phyloP scores from a whole-genome alignment of 2,113 vertebrate genomes.

The Urocolius indicus region DNA sequence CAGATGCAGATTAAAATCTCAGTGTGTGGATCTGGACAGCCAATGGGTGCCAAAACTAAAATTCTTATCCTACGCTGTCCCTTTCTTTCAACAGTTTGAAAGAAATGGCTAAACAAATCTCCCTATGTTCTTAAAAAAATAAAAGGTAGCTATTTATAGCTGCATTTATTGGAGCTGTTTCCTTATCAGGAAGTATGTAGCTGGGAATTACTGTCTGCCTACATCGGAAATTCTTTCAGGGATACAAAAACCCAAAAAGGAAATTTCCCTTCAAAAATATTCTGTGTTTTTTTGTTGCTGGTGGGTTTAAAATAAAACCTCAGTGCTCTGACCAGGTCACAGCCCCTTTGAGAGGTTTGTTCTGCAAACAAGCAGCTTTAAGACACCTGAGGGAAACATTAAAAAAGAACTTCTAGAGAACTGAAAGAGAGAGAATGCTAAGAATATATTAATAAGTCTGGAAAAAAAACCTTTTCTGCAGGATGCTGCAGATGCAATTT shows the following conservation, averaged over 20 bases:
- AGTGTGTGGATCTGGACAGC: not conserved
- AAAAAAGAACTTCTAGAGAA: not conserved
- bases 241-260: constrained; percentile 82
- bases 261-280: constrained; percentile 79
- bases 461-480: not conserved
- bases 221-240: constrained; percentile 82
- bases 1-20: not conserved
- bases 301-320: constrained; percentile 54
- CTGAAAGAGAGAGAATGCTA: not conserved
- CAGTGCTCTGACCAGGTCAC: constrained; percentile 22
- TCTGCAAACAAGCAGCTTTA: constrained; percentile 32
- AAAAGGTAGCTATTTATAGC: constrained; percentile 79
- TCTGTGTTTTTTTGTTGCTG: constrained; percentile 35
- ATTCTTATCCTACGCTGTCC: not conserved
- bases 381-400: constrained; percentile 26
- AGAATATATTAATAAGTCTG: not conserved
- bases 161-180: constrained; percentile 77
- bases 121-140: constrained; percentile 49
- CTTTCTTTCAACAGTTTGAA: constrained; percentile 29
- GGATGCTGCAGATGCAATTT: not conserved
- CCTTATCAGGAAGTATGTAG: constrained; percentile 82
- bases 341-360: not conserved
- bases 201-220: constrained; percentile 80
- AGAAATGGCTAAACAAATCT: constrained; percentile 65
- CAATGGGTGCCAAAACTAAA: not conserved